Percentiles rank a stretch among this genome's conserved stretches.
Conservation (phyloP, 2,797 vertebrate species). For the Cynodonichthys magdalenae region DNA sequence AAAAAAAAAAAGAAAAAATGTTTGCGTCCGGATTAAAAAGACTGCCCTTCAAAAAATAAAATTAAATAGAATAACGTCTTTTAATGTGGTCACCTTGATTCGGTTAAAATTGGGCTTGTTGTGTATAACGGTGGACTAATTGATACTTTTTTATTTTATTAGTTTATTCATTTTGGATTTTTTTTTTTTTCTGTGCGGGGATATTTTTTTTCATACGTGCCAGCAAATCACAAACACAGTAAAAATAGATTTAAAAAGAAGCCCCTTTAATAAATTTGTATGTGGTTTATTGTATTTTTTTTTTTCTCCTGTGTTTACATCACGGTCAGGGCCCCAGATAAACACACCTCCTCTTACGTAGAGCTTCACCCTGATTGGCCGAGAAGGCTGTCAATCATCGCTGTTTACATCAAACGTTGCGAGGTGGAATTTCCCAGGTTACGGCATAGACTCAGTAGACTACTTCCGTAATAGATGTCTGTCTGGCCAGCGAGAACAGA, state of each 20-base stretch:
- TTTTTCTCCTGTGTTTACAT: constrained; percentile 64
- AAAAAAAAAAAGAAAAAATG: constrained; percentile 39
- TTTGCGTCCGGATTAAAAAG: constrained; percentile 10
- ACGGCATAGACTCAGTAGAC: constrained; percentile 75
- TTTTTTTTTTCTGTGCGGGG: no score
- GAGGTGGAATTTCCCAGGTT: constrained; percentile 88
- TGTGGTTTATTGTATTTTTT: not conserved
- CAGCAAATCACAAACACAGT: not conserved
- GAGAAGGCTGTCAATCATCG: constrained; percentile 57
- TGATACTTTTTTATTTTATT: no score
- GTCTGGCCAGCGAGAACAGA: constrained; percentile 72
- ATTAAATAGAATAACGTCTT: not conserved
- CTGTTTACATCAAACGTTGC: constrained; percentile 82
- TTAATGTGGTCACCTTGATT: not conserved
- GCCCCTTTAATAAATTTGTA: not conserved
- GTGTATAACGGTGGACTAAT: no score
- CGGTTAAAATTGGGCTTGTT: not conserved
- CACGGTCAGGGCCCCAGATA: constrained; percentile 20
- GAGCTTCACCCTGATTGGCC: constrained; percentile 61
- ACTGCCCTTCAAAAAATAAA: not conserved
- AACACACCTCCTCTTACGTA: not conserved
- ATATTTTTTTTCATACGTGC: not conserved
- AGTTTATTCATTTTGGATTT: no score
- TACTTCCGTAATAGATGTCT: constrained; percentile 84
- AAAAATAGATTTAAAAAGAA: not conserved